A percentile compares a stretch with the other conserved stretches of the same genome.
These are phyloP conservation scores for Gastrophysa polygoni DNA, from an alignment of 2,888 invertebrate genomes.

Conservation along the genomic window DNA sequence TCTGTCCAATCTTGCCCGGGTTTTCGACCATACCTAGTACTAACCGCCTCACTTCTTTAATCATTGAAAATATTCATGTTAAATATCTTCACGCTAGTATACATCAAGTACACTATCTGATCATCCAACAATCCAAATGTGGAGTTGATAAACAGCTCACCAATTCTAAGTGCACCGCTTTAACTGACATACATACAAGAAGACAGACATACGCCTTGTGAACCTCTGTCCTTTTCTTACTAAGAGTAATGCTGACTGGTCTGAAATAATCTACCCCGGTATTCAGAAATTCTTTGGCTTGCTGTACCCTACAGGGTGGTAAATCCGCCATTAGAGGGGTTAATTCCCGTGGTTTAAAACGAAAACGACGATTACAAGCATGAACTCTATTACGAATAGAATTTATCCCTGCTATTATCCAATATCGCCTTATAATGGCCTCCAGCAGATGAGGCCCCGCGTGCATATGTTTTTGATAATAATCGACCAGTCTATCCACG, in stretches of 20 bases:
- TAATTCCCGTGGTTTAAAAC: slow-evolving; percentile 2
- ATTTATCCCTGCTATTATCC: slow-evolving; percentile 18
- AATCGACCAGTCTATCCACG: slow-evolving; percentile 6
- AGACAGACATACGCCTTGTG: not conserved
- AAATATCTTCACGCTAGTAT: no score
- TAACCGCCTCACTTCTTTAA: no score
- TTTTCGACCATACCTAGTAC: no score
- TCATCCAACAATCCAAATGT: no score
- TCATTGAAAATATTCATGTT: no score
- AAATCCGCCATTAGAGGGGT: slow-evolving; percentile 16
- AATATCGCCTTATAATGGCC: no score
- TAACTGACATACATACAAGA: slow-evolving; percentile 5
- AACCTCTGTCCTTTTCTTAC: slow-evolving; percentile 6
- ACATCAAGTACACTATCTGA: no score
- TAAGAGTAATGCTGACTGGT: slow-evolving; percentile 9
- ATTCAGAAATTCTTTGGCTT: slow-evolving; percentile 6
- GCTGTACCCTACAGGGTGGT: not conserved
- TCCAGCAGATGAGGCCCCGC: slow-evolving; percentile 9
- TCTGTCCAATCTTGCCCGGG: no score
- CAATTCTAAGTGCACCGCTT: slow-evolving; percentile 6
- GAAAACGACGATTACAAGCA: slow-evolving; percentile 15
- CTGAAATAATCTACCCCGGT: slow-evolving; percentile 22
- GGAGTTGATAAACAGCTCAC: slow-evolving; percentile 6
- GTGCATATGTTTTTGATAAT: slow-evolving; percentile 5
- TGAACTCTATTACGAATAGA: slow-evolving; percentile 7